Conservation (phyloP, 2,888 invertebrate genomes). For the Patella depressa region DNA sequence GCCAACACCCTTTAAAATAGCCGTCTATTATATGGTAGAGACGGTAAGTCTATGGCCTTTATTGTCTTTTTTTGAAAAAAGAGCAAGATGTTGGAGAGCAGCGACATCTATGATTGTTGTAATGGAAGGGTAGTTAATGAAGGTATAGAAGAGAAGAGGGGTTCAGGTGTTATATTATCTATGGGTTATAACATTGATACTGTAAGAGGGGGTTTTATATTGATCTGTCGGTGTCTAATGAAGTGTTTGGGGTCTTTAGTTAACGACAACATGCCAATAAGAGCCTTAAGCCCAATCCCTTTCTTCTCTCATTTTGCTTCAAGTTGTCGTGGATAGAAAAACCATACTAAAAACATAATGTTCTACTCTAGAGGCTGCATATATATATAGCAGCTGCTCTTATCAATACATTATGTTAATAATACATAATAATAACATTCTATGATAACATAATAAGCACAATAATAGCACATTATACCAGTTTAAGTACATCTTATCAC, state of each 20-base stretch:
- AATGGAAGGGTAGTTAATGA: too few relatives aligned
- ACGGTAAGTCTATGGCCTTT: not conserved
- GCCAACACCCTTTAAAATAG: not conserved
- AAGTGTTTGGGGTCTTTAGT: conserved; percentile 9
- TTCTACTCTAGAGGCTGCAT: too few relatives aligned
- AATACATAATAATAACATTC: too few relatives aligned
- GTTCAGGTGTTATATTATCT: too few relatives aligned
- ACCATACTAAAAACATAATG: too few relatives aligned
- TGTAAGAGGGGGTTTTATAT: not conserved
- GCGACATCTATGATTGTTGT: not conserved
- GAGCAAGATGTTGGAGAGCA: conserved; percentile 1
- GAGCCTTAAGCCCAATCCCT: not conserved
- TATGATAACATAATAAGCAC: too few relatives aligned
- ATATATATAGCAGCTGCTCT: too few relatives aligned
- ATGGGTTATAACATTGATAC: not conserved
- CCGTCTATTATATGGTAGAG: not conserved
- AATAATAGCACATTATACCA: too few relatives aligned
- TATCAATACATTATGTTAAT: too few relatives aligned
- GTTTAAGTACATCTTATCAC: too few relatives aligned
- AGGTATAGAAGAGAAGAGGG: too few relatives aligned
- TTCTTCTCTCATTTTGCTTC: conserved; percentile 8
- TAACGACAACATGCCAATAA: conserved; percentile 8
- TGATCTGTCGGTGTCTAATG: conserved; percentile 1
- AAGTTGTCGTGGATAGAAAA: too few relatives aligned
- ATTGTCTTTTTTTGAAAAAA: conserved; percentile 6